Conservation (phyloP, 92 coral and sea anemone genomes). For the Virgularia gustaviana region DNA sequence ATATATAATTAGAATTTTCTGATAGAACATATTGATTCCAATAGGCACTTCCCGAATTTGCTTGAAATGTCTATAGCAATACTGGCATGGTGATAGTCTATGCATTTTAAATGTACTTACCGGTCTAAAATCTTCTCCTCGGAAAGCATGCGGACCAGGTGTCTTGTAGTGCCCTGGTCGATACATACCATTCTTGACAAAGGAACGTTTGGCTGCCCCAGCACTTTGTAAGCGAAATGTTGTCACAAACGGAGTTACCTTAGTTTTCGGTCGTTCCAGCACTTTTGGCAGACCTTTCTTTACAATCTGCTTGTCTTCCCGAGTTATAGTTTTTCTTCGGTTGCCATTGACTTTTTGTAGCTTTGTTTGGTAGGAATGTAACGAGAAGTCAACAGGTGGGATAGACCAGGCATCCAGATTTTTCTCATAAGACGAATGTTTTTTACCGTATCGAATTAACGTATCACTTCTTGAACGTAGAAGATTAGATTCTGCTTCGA, state of each 20-base stretch:
- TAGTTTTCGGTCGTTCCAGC: conserved; percentile 53
- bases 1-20: neutral
- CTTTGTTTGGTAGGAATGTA: conserved; percentile 73
- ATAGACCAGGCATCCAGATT: conserved; percentile 54
- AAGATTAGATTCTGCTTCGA: conserved; percentile 68
- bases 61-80: neutral
- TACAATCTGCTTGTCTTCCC: conserved; percentile 50
- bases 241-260: conserved; percentile 57
- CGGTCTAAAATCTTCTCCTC: conserved; percentile 82
- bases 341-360: conserved; percentile 28
- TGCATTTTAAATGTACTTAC: conserved; percentile 48
- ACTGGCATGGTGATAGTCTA: neutral
- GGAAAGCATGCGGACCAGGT: conserved; percentile 83
- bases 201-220: conserved; percentile 56
- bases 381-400: conserved; percentile 74
- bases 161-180: conserved; percentile 62
- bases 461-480: conserved; percentile 91
- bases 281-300: conserved; percentile 75
- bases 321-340: neutral
- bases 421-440: neutral
- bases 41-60: too few species aligned
- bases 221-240: conserved; percentile 70
- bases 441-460: conserved; percentile 41
- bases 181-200: conserved; percentile 66
- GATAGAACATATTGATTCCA: too few species aligned